A percentile compares a stretch with the other conserved stretches of the same genome.
phyloP scores from a whole-genome alignment of 2,113 vertebrate species.

The Struthidea cinerea region DNA sequence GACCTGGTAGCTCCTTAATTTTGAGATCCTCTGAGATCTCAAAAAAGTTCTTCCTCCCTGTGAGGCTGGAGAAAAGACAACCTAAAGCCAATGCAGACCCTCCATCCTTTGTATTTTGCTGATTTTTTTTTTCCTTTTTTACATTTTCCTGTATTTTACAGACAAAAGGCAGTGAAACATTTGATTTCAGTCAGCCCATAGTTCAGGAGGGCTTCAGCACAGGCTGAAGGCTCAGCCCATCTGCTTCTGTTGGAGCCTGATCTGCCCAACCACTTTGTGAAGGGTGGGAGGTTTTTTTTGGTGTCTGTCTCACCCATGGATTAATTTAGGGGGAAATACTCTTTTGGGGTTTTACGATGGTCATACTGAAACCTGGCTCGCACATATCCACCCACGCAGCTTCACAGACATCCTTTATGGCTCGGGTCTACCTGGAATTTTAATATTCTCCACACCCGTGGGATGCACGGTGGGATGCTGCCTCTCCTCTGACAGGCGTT shows the following conservation, averaged over 20 bases:
- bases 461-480: accelerated
- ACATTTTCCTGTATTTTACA: not conserved
- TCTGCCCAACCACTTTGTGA: not conserved
- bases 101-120: not conserved
- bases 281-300: not conserved
- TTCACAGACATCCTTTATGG: not conserved
- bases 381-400: not conserved
- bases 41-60: not conserved
- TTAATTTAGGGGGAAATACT: not conserved
- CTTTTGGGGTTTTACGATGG: not conserved
- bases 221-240: not conserved
- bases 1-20: not conserved
- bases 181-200: not conserved
- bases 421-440: accelerated
- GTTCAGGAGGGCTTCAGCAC: not conserved
- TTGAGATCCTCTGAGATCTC: not conserved
- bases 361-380: not conserved
- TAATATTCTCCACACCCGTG: not conserved
- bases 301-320: not conserved
- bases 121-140: accelerated
- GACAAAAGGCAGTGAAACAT: not conserved
- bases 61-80: not conserved
- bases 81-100: too few species aligned
- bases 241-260: not conserved
- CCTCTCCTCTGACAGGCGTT: not conserved